Evolutionary conservation across 2,113 vertebrate genomes (phyloP).

Genomic region (Sebastes fasciatus): DNA sequence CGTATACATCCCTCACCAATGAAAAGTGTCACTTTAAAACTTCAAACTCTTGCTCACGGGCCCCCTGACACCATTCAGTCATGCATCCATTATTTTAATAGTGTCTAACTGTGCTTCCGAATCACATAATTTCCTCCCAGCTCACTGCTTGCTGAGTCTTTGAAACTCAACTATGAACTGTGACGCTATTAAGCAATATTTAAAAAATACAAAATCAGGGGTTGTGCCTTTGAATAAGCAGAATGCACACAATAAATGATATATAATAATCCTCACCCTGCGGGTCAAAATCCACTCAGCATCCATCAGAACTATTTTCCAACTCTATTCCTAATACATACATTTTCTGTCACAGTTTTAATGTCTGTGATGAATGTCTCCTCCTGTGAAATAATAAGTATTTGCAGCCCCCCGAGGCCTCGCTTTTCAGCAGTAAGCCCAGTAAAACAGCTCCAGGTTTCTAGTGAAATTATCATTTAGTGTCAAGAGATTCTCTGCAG

Average conservation of each 20-base stretch:
- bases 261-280: background rate
- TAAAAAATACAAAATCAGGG: background rate
- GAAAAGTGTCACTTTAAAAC: background rate
- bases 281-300: constrained; percentile 8
- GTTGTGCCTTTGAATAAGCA: background rate
- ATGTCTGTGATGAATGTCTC: constrained; percentile 41
- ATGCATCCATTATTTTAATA: background rate
- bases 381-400: constrained; percentile 37
- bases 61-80: background rate
- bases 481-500: constrained; percentile 36
- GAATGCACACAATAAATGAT: background rate
- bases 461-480: constrained; percentile 48
- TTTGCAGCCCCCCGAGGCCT: constrained; percentile 7
- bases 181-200: background rate
- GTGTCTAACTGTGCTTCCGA: background rate
- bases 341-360: constrained; percentile 32
- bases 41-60: background rate
- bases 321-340: constrained; percentile 2
- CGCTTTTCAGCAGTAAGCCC: constrained; percentile 17
- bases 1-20: background rate
- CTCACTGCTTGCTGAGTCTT: background rate
- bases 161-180: background rate
- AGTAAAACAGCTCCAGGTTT: constrained; percentile 28
- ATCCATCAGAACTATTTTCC: background rate
- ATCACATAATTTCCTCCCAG: background rate